phyloP scores from a whole-genome alignment of 2,113 vertebrate genomes.

The Dasypus novemcinctus region DNA sequence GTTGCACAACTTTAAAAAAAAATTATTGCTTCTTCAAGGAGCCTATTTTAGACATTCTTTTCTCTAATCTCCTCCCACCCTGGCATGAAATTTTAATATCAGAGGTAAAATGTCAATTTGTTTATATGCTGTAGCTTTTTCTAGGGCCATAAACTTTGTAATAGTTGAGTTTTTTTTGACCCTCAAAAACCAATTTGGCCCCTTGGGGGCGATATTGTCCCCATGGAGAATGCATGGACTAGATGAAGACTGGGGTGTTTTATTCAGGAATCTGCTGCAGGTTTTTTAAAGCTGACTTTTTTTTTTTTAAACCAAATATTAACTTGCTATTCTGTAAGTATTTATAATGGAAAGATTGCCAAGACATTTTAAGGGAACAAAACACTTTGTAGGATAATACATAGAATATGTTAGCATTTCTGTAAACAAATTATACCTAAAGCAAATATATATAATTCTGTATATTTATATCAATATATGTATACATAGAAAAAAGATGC shows the following conservation, averaged over 20 bases:
- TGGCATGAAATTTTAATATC: background rate
- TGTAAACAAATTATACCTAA: too few species aligned
- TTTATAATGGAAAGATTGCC: too few species aligned
- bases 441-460: too few species aligned
- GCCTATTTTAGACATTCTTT: background rate
- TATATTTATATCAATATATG: too few species aligned
- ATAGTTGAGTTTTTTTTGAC: background rate
- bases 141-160: background rate
- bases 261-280: background rate
- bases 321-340: too few species aligned
- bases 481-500: too few species aligned
- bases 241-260: background rate
- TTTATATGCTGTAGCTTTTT: background rate
- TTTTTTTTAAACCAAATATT: too few species aligned
- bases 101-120: background rate
- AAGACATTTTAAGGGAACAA: too few species aligned
- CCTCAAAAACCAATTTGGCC: background rate
- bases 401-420: too few species aligned
- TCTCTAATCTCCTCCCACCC: background rate
- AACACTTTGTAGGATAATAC: too few species aligned
- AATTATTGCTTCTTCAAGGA: background rate
- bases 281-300: background rate
- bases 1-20: background rate
- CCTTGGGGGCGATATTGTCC: background rate
- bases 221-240: too few species aligned